These are phyloP conservation scores for Thereva unica DNA, from an alignment of 2,888 invertebrate species.

Conservation along the genomic window DNA sequence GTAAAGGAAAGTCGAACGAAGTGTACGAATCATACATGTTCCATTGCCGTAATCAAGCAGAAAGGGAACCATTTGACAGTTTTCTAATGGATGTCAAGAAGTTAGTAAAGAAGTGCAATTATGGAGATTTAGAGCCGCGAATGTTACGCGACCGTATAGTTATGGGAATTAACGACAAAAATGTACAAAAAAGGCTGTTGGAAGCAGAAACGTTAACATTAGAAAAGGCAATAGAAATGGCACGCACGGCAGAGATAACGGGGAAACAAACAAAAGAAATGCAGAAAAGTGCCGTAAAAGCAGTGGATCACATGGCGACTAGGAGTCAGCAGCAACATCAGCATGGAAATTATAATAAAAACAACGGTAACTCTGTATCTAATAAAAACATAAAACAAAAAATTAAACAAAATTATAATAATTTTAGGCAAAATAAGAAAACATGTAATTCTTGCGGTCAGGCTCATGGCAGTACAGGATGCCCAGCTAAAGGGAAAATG, in stretches of 20 bases:
- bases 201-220: background rate
- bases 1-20: slow-evolving; percentile 8
- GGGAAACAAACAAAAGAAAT: background rate
- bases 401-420: background rate
- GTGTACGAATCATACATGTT: slow-evolving; percentile 5
- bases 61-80: background rate
- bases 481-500: slow-evolving; percentile 1
- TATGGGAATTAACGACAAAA: background rate
- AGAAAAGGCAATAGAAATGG: slow-evolving; percentile 1
- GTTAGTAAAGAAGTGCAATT: background rate
- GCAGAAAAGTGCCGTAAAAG: background rate
- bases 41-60: background rate
- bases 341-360: background rate
- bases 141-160: slow-evolving; percentile 6
- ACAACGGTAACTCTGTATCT: slow-evolving; percentile 6
- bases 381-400: slow-evolving; percentile 5
- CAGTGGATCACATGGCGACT: background rate
- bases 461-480: background rate
- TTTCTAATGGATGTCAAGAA: background rate
- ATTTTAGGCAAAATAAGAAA: slow-evolving; percentile 4
- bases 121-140: background rate
- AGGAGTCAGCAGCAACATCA: background rate
- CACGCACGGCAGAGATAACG: slow-evolving; percentile 3
- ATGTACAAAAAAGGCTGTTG: background rate
- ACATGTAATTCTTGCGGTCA: background rate